phyloP scores from a whole-genome alignment of 2,888 invertebrate genomes.

The Myopa testacea region DNA sequence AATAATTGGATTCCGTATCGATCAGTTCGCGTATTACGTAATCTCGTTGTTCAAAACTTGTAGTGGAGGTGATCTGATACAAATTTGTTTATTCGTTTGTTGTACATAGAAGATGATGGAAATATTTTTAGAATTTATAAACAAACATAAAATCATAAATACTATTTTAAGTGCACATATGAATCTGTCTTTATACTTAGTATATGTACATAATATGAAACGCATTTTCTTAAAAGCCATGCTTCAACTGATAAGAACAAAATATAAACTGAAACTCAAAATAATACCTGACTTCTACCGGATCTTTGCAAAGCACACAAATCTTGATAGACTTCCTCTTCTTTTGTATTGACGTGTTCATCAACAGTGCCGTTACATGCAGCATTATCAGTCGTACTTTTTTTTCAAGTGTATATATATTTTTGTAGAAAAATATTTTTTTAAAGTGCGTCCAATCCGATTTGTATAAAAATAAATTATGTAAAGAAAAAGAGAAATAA shows the following conservation, averaged over 20 bases:
- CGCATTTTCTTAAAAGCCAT: slow-evolving; percentile 27
- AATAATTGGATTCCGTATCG: slow-evolving; percentile 97
- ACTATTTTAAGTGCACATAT: not conserved
- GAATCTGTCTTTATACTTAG: not conserved
- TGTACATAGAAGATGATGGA: not conserved
- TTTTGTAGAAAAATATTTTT: slow-evolving; percentile 35
- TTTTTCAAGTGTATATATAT: slow-evolving; percentile 39
- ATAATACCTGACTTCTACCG: slow-evolving; percentile 70
- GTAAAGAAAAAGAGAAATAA: slow-evolving; percentile 44
- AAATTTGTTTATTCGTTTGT: not conserved
- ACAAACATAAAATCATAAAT: not conserved
- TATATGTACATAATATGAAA: not conserved
- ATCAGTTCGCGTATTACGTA: slow-evolving; percentile 93
- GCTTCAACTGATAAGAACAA: slow-evolving; percentile 9
- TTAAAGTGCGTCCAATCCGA: slow-evolving; percentile 41
- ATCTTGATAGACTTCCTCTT: slow-evolving; percentile 96
- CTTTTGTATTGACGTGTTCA: slow-evolving; percentile 71
- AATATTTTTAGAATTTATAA: not conserved
- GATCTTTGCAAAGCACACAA: slow-evolving; percentile 81
- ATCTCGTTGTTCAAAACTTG: slow-evolving; percentile 87
- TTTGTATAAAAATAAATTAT: slow-evolving; percentile 45
- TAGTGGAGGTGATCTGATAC: slow-evolving; percentile 66
- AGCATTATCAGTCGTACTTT: slow-evolving; percentile 72
- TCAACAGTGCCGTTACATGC: slow-evolving; percentile 68
- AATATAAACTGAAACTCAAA: slow-evolving; percentile 34